Percentiles rank a stretch among this genome's conserved stretches.
Evolutionary conservation across 2,113 vertebrate genomes (phyloP).

Genomic region (Phrynocephalus versicolor): DNA sequence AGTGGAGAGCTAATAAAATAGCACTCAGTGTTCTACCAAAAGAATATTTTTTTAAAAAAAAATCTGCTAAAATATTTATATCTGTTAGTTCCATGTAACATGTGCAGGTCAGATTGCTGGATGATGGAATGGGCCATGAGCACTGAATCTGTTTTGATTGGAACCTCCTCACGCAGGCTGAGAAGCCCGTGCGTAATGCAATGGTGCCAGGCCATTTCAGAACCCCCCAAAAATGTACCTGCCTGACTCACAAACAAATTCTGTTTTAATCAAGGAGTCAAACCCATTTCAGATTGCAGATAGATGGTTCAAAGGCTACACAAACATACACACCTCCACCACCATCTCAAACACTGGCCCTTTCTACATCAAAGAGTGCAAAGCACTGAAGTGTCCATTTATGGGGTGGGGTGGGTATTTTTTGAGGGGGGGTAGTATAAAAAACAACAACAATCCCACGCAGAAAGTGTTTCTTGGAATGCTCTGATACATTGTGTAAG

Average conservation of each 20-base stretch:
- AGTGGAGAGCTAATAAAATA: conserved; percentile 1
- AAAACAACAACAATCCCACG: no score
- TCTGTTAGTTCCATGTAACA: not conserved
- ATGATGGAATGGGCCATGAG: not conserved
- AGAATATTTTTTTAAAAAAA: no score
- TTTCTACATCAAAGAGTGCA: conserved; percentile 2
- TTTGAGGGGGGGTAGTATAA: no score
- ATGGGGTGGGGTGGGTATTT: not conserved
- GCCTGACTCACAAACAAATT: not conserved
- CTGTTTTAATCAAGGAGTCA: not conserved
- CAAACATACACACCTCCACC: not conserved
- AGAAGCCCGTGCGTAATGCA: not conserved
- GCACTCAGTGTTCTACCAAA: not conserved
- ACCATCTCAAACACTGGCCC: not conserved
- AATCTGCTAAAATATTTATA: not conserved
- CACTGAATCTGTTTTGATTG: not conserved
- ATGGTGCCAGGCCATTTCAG: not conserved
- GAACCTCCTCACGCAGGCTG: not conserved
- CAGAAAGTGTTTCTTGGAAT: not conserved
- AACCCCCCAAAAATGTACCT: not conserved
- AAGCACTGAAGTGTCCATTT: conserved; percentile 8
- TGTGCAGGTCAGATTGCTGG: not conserved
- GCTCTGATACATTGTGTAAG: not conserved
- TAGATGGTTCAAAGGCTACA: conserved; percentile 15
- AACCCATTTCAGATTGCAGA: not conserved